Evolutionary conservation across 2,797 vertebrate genomes (phyloP).

Genomic region (Acanthurus leucopareius): DNA sequence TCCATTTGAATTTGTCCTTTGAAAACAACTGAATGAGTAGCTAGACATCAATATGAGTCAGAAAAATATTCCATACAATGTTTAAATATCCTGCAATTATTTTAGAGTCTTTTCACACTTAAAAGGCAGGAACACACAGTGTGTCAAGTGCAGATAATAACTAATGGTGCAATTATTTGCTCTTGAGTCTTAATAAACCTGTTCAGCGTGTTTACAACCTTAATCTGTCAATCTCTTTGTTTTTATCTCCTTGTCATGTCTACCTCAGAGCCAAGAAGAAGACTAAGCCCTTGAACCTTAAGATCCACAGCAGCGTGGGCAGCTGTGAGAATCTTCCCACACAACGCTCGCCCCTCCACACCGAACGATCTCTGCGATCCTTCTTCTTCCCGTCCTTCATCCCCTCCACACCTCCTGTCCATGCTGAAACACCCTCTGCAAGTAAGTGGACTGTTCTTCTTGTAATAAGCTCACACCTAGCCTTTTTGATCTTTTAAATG

Average conservation of each 20-base stretch:
- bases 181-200: too few species aligned
- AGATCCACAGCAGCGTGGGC: conserved; percentile 97
- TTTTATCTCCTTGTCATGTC: conserved; percentile 29
- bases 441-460: conserved; percentile 87
- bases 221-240: not conserved
- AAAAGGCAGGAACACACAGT: too few species aligned
- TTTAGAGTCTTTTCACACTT: too few species aligned
- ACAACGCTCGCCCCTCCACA: conserved; percentile 94
- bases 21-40: too few species aligned
- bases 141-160: too few species aligned
- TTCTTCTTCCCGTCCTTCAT: conserved; percentile 97
- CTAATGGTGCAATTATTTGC: too few species aligned
- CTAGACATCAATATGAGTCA: too few species aligned
- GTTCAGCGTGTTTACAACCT: too few species aligned
- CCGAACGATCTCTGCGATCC: conserved; percentile 93
- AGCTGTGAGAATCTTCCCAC: conserved; percentile 98
- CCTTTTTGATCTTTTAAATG: conserved; percentile 33
- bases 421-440: conserved; percentile 92
- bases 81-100: too few species aligned
- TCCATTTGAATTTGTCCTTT: too few species aligned
- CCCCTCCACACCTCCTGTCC: conserved; percentile 96
- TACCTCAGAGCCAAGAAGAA: conserved; percentile 94
- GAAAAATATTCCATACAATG: too few species aligned
- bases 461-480: conserved; percentile 33
- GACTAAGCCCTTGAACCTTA: conserved; percentile 97